Evolutionary conservation across 2,113 vertebrate species (phyloP), one percentile per base, ranked within the genome.

Genomic region (Boulengeromyrus knoepffleri): DNA sequence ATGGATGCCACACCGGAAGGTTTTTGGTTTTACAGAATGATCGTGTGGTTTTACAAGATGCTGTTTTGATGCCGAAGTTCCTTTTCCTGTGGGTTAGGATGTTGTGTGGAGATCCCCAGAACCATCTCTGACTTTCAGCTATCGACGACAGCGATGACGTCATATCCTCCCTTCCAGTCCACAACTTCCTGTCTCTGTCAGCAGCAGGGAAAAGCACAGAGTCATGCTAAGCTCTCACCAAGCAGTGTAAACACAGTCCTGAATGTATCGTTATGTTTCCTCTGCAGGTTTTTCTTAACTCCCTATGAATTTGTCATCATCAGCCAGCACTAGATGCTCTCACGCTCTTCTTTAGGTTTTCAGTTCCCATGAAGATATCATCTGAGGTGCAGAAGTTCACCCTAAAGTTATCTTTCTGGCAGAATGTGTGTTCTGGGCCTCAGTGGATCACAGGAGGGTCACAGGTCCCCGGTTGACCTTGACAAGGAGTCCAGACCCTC

Each of bases 41-140:
- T 12, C 1, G 3, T 49, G 74, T 21, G 74, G 74, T 80, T 80
- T 47, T 36, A 50, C 31, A 39, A 53, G 17, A 53, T 53, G 27
- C 86, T 56, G 49, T 24, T 31, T 39, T 21, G 56, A 19, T 77
- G 53, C 17, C 10, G 24, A 36, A 24, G 70, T 53, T 83, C 49
- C 47, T 74, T 77, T 84, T 31, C 39, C 17, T 80, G 74, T 42
- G 88, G 47, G 27, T 77, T 89, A 50, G 49, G 88, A 89, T 89
- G 50, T 50, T 39, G 31, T 24, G 49, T n/a, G 88, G 88, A 36
- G 49, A 83, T 83, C 88, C 88, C 88, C 88, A 53, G 49, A 27
- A 1, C 74, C 47, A 53, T 45, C 7, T 31, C 88, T 52, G 70
- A 52, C 50, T 84, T n/a, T 42, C 70, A 49, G 49, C 49, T 27